Base-by-base conservation (phyloP, 2,113 vertebrate species). In the Macquaria ambigua region DNA sequence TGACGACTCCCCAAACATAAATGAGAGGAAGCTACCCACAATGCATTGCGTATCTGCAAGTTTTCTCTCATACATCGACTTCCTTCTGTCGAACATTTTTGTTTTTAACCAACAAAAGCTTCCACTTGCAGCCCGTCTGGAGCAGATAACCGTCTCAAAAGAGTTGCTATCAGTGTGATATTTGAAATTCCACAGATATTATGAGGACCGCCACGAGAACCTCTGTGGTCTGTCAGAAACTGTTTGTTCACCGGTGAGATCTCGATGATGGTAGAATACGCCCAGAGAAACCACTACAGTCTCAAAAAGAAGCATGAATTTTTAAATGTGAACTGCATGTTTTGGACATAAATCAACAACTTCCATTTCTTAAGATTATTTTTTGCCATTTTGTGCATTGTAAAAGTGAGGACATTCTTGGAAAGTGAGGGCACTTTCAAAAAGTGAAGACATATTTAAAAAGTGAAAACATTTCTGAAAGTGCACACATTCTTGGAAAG, bases 1-100 rank as follows among this genome's bases (percentile, higher is more conserved):
- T 87, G 87, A 74, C 88, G 28, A 73, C 81, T 90, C 88, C 86
- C 80, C 10, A 69, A 90, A 82, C 88, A 86, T 71, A 90, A 91
- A 93, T 84, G 86, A 89, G 82, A 82, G 85, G 81, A 90, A 90
- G 88, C 55, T 87, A 93, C 89, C 88, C 80, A 89, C 81, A 91
- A 93, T 92, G 92, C 90, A 89, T 15, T 81, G 75, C 83, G 71
- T 34, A 76, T 52, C 74, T 81, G 53, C 73, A 25, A 18, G n/a
- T 82, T 66, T 73, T 79, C 69, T n/a, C 77, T 59, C 68, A 64
- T 39, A 15, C 84, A 2, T 77, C 67, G 39, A 64, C 85, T 87
- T 84, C 73, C 80, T 72, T 41, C 72, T 43, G 56, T 39, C n/a
- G 0, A 72, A 20, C 23, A 4, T 39, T 37, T 71, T 18, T 66